Conservation (phyloP, 2,113 vertebrate genomes). For the Phoenicopterus ruber region DNA sequence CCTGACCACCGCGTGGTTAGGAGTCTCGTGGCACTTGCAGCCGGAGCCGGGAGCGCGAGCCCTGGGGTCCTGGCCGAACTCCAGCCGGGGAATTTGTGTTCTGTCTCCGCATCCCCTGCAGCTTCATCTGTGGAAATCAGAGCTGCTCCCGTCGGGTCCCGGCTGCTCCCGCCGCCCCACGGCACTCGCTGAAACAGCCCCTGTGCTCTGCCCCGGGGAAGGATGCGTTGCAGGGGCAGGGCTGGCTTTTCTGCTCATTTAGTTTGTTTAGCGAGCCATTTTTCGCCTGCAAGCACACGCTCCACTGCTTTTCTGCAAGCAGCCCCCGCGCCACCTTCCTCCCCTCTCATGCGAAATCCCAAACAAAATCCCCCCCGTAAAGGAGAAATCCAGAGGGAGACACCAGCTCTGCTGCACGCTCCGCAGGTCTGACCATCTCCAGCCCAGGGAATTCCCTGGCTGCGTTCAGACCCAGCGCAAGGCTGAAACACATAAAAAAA, state of each 20-base stretch:
- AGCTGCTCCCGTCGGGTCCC: background rate
- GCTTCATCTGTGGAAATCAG: background rate
- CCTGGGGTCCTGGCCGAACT: background rate
- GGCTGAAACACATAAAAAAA: background rate
- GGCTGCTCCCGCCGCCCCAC: background rate
- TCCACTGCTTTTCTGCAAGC: background rate
- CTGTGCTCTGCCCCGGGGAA: background rate
- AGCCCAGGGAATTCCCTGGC: background rate
- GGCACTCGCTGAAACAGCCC: background rate
- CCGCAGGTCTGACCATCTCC: background rate
- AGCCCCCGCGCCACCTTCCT: background rate
- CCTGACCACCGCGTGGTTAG: background rate
- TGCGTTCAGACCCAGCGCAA: rapidly evolving
- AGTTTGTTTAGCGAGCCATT: background rate
- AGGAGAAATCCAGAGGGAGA: background rate
- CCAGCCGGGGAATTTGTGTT: background rate
- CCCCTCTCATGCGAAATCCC: background rate
- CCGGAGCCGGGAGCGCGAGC: background rate
- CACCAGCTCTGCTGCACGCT: background rate
- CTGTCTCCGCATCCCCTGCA: background rate
- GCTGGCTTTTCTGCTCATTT: background rate
- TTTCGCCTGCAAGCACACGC: background rate
- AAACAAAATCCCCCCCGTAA: background rate
- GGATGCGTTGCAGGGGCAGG: background rate
- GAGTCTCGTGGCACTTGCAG: background rate